A percentile compares a stretch with the other conserved stretches of the same genome.
Conservation (phyloP, 2,113 vertebrate genomes). For the Scomber japonicus region DNA sequence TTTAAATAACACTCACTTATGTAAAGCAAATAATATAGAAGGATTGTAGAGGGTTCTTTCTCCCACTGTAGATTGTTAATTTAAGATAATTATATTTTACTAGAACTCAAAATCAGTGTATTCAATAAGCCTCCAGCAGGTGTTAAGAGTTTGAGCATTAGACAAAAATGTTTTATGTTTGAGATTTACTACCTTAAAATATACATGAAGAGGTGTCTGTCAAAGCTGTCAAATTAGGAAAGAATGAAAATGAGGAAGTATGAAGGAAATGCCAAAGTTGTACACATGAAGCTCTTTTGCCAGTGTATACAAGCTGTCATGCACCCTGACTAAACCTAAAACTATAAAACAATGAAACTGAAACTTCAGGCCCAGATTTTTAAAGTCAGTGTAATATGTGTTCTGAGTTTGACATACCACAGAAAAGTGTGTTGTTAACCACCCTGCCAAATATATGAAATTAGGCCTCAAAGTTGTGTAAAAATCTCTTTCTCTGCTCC, state of each 20-base stretch:
- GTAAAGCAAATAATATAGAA: slow-evolving; percentile 12
- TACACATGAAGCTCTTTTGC: no score
- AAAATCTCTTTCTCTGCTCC: no score
- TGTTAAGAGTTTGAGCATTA: no score
- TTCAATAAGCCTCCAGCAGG: neutral
- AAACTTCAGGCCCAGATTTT: no score
- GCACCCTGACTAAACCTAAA: neutral
- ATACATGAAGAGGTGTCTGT: no score
- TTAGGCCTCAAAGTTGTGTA: no score
- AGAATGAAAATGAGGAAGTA: neutral
- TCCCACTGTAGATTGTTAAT: neutral
- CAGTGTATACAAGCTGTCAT: neutral
- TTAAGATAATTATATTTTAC: neutral
- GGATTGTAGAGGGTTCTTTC: neutral
- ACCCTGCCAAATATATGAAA: no score
- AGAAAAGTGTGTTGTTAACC: no score
- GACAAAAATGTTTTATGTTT: neutral
- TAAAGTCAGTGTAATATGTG: no score
- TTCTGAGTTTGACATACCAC: no score
- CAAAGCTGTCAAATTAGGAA: neutral
- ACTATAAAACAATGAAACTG: neutral
- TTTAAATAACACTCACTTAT: slow-evolving; percentile 24
- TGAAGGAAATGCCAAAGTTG: neutral
- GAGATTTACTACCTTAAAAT: neutral
- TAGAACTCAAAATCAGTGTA: neutral